phyloP scores from a whole-genome alignment of 2,113 vertebrate species.

The rat (Rattus norvegicus) region GRCr8 NC_086036.1:76506001-76506500 shows the following conservation, averaged over 20 bases:
- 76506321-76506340: background rate
- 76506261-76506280: background rate
- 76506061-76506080: background rate
- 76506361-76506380: background rate
- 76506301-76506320: background rate
- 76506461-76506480: background rate
- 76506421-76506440: background rate
- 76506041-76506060: background rate
- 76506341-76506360: background rate
- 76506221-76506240: background rate
- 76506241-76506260: background rate
- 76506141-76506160: background rate
- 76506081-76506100: background rate
- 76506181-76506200: background rate
- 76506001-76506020: background rate
- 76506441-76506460: background rate
- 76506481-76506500: background rate
- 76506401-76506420: background rate
- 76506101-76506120: background rate
- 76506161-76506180: background rate
- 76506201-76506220: background rate
- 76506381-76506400: background rate
- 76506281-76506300: background rate
- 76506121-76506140: background rate
- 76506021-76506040: background rate